These are phyloP conservation scores for Pollachius pollachius DNA, from an alignment of 2,113 vertebrate genomes.

Conservation along the genomic window DNA sequence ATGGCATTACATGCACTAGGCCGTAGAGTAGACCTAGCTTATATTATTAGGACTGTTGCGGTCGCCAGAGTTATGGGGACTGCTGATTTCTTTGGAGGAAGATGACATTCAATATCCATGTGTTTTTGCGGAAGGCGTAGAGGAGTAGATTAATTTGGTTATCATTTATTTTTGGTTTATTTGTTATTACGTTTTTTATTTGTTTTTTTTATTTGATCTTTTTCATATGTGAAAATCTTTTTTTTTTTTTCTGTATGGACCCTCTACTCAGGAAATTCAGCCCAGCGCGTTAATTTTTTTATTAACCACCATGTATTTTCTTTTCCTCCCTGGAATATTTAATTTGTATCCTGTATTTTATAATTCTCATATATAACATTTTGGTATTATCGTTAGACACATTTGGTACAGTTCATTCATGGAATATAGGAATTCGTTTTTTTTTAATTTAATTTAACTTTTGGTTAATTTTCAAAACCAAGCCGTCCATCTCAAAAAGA, in stretches of 20 bases:
- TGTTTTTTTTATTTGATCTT: conserved; percentile 13
- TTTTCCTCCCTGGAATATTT: conserved; percentile 11
- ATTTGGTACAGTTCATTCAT: conserved; percentile 26
- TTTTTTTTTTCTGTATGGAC: conserved; percentile 51
- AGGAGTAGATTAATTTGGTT: too few relatives aligned
- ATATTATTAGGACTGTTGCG: conserved; percentile 51
- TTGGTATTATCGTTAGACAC: conserved; percentile 14
- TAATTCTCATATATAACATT: conserved; percentile 44
- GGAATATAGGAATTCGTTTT: conserved; percentile 36
- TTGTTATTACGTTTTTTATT: conserved; percentile 21
- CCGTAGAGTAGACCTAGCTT: conserved; percentile 38
- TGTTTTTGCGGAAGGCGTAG: background rate
- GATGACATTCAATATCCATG: conserved; percentile 52
- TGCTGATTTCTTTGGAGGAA: conserved; percentile 38
- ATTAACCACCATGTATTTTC: conserved; percentile 25
- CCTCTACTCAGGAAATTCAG: conserved; percentile 68
- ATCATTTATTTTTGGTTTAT: conserved; percentile 12
- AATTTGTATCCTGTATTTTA: conserved; percentile 38
- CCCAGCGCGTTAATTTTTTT: conserved; percentile 40
- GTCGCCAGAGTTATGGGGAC: conserved; percentile 43
- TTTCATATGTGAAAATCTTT: conserved; percentile 45
- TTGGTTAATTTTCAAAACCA: conserved; percentile 19
- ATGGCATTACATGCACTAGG: conserved; percentile 29
- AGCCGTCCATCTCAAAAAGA: conserved; percentile 53
- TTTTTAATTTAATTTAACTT: conserved; percentile 23